phyloP scores from a whole-genome alignment of 2,113 vertebrate species.

The Uria lomvia region DNA sequence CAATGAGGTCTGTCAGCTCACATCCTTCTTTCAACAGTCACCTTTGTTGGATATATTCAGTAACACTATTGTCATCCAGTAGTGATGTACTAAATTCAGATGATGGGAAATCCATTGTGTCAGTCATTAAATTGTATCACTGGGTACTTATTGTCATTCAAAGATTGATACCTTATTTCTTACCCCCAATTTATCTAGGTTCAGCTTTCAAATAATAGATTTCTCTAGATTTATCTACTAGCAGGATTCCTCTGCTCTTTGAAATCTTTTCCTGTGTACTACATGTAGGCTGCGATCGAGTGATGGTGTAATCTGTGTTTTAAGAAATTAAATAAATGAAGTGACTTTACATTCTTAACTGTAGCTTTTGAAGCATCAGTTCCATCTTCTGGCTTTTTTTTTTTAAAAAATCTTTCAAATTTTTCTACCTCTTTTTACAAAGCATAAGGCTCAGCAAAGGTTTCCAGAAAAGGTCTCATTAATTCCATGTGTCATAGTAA shows the following conservation, averaged over 20 bases:
- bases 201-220: not conserved
- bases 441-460: not conserved
- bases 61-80: not conserved
- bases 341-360: not conserved
- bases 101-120: conserved; percentile 24
- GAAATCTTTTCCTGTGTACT: not conserved
- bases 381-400: not conserved
- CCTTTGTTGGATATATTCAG: not conserved
- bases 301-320: not conserved
- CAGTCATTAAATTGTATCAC: not conserved
- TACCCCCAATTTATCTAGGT: not conserved
- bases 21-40: not conserved
- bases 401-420: not conserved
- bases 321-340: not conserved
- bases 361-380: not conserved
- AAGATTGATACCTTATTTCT: conserved; percentile 3
- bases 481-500: conserved; percentile 10
- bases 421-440: not conserved
- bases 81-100: not conserved
- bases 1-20: not conserved
- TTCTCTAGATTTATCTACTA: not conserved
- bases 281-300: not conserved
- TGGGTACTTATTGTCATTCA: not conserved
- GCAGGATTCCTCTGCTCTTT: not conserved
- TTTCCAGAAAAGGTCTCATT: conserved; percentile 25